Evolutionary conservation across 1,140 invertebrate species (phyloP), one percentile per base, ranked within the genome.

Genomic region (Danaus plexippus): DNA sequence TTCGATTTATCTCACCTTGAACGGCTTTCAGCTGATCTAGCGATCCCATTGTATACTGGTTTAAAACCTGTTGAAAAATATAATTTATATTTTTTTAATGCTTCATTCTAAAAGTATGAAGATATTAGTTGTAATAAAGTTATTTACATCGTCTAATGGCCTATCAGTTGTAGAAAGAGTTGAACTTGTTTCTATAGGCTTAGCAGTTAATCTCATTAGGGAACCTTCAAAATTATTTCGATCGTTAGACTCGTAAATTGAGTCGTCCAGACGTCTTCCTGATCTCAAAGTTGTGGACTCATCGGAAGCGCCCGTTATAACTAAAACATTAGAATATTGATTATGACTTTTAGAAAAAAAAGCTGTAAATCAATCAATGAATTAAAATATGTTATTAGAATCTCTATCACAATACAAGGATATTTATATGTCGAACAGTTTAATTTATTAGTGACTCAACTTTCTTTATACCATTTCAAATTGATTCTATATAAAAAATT

Each of bases 131-230:
- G 10, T 43, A 45, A 49, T 13, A 46, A 15, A 42, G 43, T 40
- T 52, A 40, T 44, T 61, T 63, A 76, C 73, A 46, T 71, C 59
- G 11, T 49, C 51, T 45, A 72, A 51, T 40, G 64, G 54, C 11
- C 50, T 18, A 48, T 67, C 67, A 42, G 51, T 12, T 9, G 43
- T 10, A 10, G 49, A 15, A 12, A 60, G 46, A 6, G 54, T 62
- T 41, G 13, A 40, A 22, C 2, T 32, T 32, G 22, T 32, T 32
- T 62, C 59, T 7, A 64, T 64, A 9, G 71, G 65, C 45, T 59
- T 72, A 1, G 71, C 73, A 2, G 74, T 80, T 0, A 79, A 58
- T 54, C 69, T 80, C 79, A 82, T 75, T 49, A 82, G 58, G 0
- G 71, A 69, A 8, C 74, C 77, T 54, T 82, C 75, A 18, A 71